Evolutionary conservation across 1,140 invertebrate genomes (phyloP), one percentile per base, ranked within the genome.

Genomic region (Trialeurodes vaporariorum): DNA sequence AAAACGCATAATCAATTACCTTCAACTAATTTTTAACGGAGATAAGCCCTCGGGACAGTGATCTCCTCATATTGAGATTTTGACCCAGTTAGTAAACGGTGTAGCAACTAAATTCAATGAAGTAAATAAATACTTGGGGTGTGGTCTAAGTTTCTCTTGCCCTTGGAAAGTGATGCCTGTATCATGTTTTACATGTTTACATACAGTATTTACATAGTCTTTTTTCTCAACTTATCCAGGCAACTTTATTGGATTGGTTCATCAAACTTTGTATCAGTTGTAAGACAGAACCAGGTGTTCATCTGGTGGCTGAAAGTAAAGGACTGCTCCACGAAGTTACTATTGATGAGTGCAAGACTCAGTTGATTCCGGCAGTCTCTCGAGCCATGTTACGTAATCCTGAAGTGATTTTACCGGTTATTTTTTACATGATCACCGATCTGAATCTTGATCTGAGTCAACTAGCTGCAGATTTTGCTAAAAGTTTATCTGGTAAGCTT

Each of bases 381-480:
- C 94, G 94, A 77, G 86, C 92, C 9, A 89, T 98, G 84, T 79
- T 98, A n/a, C 79, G 96, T 67, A 97, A 91, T 78, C 93, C 96
- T 0, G 96, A 98, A 83, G 87, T 93, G 25, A 90, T 93, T 69
- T 83, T 96, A 26, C 83, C 91, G 78, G 87, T 86, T 61, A 87
- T 96, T 59, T 87, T 87, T 11, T 79, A 86, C 25, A 84, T 95
- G 69, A 76, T 96, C 21, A 79, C 79, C 23, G 84, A 85, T 59
- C 72, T 96, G 1, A 83, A 84, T 66, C 76, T 95, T 12, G 90
- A 94, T 78, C 79, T 96, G 21, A 94, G 91, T 75, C 82, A 83
- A 61, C 90, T 90, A 80, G 87, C 87, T 23, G 75, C 84, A 64
- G 90, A 94, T 70, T 83, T 97, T 63, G 88, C 87, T 27, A 95